Base-by-base conservation (phyloP, 2,888 invertebrate species). In the Nasonovia ribisnigri region DNA sequence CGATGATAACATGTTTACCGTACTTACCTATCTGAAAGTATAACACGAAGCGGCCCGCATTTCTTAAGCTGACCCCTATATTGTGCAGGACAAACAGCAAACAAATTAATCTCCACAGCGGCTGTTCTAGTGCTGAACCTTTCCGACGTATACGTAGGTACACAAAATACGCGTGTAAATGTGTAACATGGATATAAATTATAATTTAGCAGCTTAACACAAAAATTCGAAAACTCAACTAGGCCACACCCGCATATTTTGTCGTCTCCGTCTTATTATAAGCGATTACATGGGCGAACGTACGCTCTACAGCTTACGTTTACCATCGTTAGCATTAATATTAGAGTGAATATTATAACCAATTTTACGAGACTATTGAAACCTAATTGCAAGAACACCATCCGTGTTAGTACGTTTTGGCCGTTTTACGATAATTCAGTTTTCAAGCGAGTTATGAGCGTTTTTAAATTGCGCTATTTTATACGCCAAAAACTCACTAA, bases 41-140 rank as follows among this genome's bases (percentile, higher is more conserved):
- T 36, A 77, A 77, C 36, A 29, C 6, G 46, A 29, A 29, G 51
- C 43, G 54, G 57, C 88, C 88, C 88, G 88, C 88, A 89, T 89
- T 42, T 89, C 88, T 57, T 42, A 57, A 89, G 57, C 43, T 89
- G 57, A 89, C 88, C 88, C 88, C 88, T 89, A 89, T 86, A 11
- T 13, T 54, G 42, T 26, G 20, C 36, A 36, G 54, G 24, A 48
- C 48, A 51, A 51, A 51, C 42, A 10, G 43, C 29, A 42, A 57
- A 57, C 42, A 57, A 54, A 57, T 89, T 57, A 89, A 43, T 89
- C 88, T 57, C 57, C 77, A 20, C 36, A 3, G 8, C 36, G 6
- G 57, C 29, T 26, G 11, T 60, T 60, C 3, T 60, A 60, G 60
- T 60, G 60, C 29, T n/a, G 60, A 29, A n/a, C n/a, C 36, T n/a